Percentiles rank a stretch among this genome's conserved stretches.
phyloP scores from a whole-genome alignment of 2,797 vertebrate genomes.

The Sorex maritimensis region DNA sequence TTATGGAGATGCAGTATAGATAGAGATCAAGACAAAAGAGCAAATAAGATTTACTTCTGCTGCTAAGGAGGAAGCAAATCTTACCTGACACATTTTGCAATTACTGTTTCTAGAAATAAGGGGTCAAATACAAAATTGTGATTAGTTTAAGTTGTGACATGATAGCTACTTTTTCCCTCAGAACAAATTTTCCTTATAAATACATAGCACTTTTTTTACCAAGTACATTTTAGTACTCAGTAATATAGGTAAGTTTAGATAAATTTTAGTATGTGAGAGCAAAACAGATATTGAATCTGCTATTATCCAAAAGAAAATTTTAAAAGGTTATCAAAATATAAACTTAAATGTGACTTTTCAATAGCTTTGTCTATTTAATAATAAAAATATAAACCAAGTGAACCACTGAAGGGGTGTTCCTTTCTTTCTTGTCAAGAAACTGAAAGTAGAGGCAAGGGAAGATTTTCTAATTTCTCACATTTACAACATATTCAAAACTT shows the following conservation, averaged over 20 bases:
- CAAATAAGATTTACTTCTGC: constrained; percentile 36
- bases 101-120: constrained; percentile 81
- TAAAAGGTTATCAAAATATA: constrained; percentile 53
- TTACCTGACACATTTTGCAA: constrained; percentile 77
- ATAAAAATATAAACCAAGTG: neutral
- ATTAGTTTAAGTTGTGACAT: constrained; percentile 66
- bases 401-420: neutral
- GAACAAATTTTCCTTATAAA: constrained; percentile 62
- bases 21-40: constrained; percentile 56
- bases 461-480: constrained; percentile 9
- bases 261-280: constrained; percentile 33
- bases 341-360: constrained; percentile 7
- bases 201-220: constrained; percentile 50
- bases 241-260: constrained; percentile 40
- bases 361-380: neutral
- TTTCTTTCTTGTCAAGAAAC: neutral
- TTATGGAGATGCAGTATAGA: constrained; percentile 68
- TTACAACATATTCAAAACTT: constrained; percentile 25
- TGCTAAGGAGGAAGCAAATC: constrained; percentile 66
- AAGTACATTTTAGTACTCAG: constrained; percentile 18
- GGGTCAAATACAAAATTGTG: constrained; percentile 68
- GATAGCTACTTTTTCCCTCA: constrained; percentile 66
- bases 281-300: constrained; percentile 35
- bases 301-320: constrained; percentile 40
- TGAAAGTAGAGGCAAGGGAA: neutral